Base-by-base conservation (phyloP, 1,140 invertebrate species). In the Drosophila setifemur region DNA sequence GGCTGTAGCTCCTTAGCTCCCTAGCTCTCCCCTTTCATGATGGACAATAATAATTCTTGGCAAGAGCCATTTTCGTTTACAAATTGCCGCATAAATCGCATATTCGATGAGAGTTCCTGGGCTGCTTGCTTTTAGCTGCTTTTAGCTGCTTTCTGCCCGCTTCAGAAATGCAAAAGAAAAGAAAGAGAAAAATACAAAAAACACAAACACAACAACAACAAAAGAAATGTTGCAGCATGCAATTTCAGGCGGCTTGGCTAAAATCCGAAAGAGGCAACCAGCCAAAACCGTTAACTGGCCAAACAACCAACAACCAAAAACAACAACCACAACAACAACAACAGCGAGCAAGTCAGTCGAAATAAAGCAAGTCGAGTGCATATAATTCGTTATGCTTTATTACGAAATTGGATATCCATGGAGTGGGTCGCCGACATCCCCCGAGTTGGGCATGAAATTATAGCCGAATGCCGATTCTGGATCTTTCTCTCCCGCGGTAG, bases 341-440 rank as follows among this genome's bases (percentile, higher is more conserved):
- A 33, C 29, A 14, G 68, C 19, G 12, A 55, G 11, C 12, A 25
- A 78, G 47, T 55, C 64, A 66, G 58, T 61, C 61, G 70, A 86
- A 86, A 87, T 87, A 86, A 86, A 87, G 44, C 81, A 85, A 85
- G 81, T 85, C 81, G 81, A 87, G 82, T 87, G 81, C 82, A 86
- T 85, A 87, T 85, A 87, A 86, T 86, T 86, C 81, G 81, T 87
- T 86, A 86, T 86, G 81, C 82, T 86, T 86, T 86, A 86, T 86
- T 86, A 86, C 76, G 81, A 86, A 86, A 86, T 86, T 86, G 81
- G 81, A 86, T 86, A 86, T 87, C 57, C 81, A 85, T 68, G 68
- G 81, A 75, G 74, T 76, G 55, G 50, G 43, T 61, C 53, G 57
- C 19, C 49, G 55, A 37, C 42, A 52, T 61, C 42, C 33, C 57